Evolutionary conservation across 2,888 invertebrate species (phyloP).

Genomic region (Perithous albicinctus): DNA sequence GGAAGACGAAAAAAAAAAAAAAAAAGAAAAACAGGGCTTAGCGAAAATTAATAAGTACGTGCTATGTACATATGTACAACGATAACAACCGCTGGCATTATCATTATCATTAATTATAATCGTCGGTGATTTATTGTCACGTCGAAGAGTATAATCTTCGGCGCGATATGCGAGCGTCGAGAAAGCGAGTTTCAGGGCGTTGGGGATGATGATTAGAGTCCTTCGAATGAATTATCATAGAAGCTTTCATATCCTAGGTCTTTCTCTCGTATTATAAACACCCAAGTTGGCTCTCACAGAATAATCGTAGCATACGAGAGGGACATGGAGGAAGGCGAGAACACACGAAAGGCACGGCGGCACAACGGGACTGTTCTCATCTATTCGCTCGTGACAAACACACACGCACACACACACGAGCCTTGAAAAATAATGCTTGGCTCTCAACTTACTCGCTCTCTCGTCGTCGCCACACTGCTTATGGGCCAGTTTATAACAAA

Average conservation of each 20-base stretch:
- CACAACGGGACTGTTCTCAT: constrained; percentile 67
- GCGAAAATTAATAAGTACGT: constrained; percentile 84
- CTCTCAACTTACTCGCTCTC: constrained; percentile 54
- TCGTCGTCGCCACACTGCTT: constrained; percentile 49
- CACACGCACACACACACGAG: no score
- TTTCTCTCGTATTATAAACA: constrained; percentile 25
- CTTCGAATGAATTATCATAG: constrained; percentile 51
- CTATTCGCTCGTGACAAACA: constrained; percentile 60
- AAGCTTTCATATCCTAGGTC: constrained; percentile 50
- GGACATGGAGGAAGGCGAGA: constrained; percentile 47
- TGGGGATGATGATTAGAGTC: constrained; percentile 39
- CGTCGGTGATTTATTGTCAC: constrained; percentile 77
- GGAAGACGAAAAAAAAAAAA: constrained; percentile 71
- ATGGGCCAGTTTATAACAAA: no score
- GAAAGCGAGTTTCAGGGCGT: constrained; percentile 19
- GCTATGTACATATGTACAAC: constrained; percentile 85
- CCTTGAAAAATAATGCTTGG: constrained; percentile 54
- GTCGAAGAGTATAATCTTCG: constrained; percentile 60
- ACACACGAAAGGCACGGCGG: constrained; percentile 64
- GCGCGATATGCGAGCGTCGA: constrained; percentile 22
- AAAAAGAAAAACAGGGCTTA: no score
- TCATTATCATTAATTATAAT: constrained; percentile 78
- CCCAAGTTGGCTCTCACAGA: constrained; percentile 13
- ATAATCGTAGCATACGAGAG: constrained; percentile 36
- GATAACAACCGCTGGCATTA: constrained; percentile 80